phyloP scores from a whole-genome alignment of 2,888 invertebrate species.

The Latheticus oryzae region DNA sequence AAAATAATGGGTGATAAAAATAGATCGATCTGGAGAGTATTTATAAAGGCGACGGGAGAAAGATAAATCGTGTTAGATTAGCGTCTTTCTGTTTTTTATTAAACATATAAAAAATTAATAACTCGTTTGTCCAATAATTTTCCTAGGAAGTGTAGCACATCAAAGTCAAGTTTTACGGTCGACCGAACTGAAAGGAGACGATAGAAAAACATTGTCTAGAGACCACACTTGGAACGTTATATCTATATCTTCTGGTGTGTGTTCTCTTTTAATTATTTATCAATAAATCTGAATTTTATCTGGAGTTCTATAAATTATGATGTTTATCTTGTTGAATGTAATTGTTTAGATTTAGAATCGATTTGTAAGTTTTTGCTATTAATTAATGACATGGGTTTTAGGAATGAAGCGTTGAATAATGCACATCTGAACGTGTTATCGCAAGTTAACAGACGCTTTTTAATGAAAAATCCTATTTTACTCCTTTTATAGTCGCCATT shows the following conservation, averaged over 20 bases:
- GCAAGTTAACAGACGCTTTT: slow-evolving; percentile 9
- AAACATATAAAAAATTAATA: slow-evolving; percentile 29
- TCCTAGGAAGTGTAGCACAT: slow-evolving; percentile 10
- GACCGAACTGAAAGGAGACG: not conserved
- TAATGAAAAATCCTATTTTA: slow-evolving; percentile 10
- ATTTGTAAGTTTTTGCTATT: not conserved
- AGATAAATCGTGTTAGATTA: slow-evolving; percentile 9
- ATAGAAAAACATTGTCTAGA: slow-evolving; percentile 8
- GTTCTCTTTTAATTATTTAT: slow-evolving; percentile 4
- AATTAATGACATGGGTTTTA: not conserved
- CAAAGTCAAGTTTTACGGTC: slow-evolving; percentile 8
- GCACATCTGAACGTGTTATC: slow-evolving; percentile 4
- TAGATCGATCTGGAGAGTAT: slow-evolving; percentile 26
- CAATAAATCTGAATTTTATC: slow-evolving; percentile 8
- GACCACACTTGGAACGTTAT: slow-evolving; percentile 10
- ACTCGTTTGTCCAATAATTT: slow-evolving; percentile 17
- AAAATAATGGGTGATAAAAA: slow-evolving; percentile 27
- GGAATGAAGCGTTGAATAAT: too few relatives aligned
- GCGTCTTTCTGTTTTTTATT: slow-evolving; percentile 10
- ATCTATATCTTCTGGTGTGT: slow-evolving; percentile 15
- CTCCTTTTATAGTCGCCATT: slow-evolving; percentile 15
- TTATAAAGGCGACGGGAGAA: slow-evolving; percentile 16
- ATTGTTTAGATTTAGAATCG: not conserved
- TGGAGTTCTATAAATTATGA: slow-evolving; percentile 10
- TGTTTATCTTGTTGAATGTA: slow-evolving; percentile 17